Percentiles rank a stretch among this genome's conserved stretches.
Evolutionary conservation across 2,888 invertebrate species (phyloP).

Genomic region (Lordiphosa andalusiaca): DNA sequence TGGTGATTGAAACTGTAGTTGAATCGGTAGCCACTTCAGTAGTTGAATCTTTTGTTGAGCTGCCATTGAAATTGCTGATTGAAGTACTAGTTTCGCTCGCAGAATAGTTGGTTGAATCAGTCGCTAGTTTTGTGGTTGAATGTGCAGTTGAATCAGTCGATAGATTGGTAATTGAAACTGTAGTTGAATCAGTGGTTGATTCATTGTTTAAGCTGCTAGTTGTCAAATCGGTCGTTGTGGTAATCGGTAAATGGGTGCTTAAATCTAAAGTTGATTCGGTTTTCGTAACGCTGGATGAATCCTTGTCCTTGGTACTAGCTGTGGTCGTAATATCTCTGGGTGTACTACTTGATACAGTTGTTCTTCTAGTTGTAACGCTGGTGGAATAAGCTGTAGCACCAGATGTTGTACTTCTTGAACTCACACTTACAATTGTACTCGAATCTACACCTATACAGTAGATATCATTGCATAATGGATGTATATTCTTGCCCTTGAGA

Average conservation of each 20-base stretch:
- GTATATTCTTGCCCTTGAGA: neutral
- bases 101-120: neutral
- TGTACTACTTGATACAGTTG: neutral
- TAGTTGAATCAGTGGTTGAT: neutral
- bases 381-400: neutral
- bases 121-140: no score
- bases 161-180: neutral
- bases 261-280: neutral
- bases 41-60: no score
- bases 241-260: neutral
- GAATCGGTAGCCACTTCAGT: no score
- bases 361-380: slow-evolving; percentile 1
- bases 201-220: no score
- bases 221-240: no score
- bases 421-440: slow-evolving; percentile 15
- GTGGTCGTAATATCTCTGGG: neutral
- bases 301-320: neutral
- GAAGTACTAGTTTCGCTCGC: neutral
- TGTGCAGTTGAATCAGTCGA: neutral
- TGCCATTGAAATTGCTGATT: no score
- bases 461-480: slow-evolving; percentile 26
- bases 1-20: neutral
- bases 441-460: slow-evolving; percentile 21
- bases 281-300: no score
- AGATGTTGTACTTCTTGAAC: neutral